Base-by-base conservation (phyloP, 2,888 invertebrate genomes). In the Aromia moschata region DNA sequence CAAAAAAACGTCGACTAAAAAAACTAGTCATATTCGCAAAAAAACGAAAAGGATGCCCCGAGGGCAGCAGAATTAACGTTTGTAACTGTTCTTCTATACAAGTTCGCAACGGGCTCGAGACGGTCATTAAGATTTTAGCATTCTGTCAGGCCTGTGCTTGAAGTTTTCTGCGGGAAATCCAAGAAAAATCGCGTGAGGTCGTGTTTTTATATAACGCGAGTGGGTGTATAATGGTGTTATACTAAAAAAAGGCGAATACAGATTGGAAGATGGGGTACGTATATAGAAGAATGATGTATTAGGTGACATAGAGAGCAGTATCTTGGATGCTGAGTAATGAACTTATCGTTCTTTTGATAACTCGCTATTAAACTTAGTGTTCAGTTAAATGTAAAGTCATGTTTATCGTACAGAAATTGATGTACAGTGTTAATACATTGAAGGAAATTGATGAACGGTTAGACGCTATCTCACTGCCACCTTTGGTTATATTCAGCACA, bases 1-100 rank as follows among this genome's bases (percentile, higher is more conserved):
- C 40, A 15, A 52, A 52, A 16, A 31, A 31, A 16, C 38, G 25
- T 2, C 11, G 1, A 0, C 15, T 25, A 33, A 33, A 52, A 49
- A 52, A 52, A 52, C 52, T 52, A 4, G 52, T 41, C 40, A 17
- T 2, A 16, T 30, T 41, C 31, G 41, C 40, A 41, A 52, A 49
- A 52, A 52, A 52, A 33, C 33, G 2, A 11, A 5, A 25, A 31
- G 31, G 41, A 31, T 30, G 51, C 51, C 52, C 37, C 17, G 10
- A 17, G 40, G 41, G 33, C 37, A 4, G 14, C 31, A 14, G 11
- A 25, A 20, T 38, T 56, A 43, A 51, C 20, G 49, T 53, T 33
- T 58, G 31, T 64, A 64, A 64, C 64, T 64, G 64, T 64, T 59
- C 57, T 61, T 51, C 54, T 17, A 40, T 44, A 53, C 52, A 31